Percentiles rank a stretch among this genome's conserved stretches.
phyloP scores from a whole-genome alignment of 2,113 vertebrate genomes.

The Ailurus styani region DNA sequence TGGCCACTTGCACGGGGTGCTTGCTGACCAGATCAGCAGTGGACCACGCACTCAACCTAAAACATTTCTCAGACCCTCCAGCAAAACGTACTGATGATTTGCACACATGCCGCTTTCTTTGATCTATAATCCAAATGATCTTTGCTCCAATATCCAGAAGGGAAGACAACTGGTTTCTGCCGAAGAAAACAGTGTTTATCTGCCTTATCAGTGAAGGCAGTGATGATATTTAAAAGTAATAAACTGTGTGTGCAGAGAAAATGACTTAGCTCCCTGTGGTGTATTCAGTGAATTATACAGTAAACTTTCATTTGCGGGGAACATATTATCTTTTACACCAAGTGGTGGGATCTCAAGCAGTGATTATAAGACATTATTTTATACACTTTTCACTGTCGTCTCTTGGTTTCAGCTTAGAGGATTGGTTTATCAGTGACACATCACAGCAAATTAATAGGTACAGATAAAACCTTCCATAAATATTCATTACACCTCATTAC shows the following conservation, averaged over 20 bases:
- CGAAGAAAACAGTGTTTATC: not conserved
- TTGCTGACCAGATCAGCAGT: rapidly evolving
- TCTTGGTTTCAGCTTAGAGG: conserved; percentile 58
- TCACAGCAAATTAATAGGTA: conserved; percentile 75
- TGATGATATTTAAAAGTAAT: not conserved
- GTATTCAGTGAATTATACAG: not conserved
- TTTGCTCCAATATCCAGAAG: not conserved
- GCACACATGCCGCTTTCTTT: not conserved
- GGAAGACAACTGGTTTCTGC: conserved; percentile 27
- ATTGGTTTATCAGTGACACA: conserved; percentile 59
- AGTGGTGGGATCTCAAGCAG: conserved; percentile 4
- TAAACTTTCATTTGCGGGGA: conserved; percentile 39
- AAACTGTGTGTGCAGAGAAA: not conserved
- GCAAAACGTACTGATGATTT: not conserved
- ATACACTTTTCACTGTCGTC: conserved; percentile 49
- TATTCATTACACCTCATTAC: conserved; percentile 82
- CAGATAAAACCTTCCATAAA: conserved; percentile 81
- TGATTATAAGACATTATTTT: conserved; percentile 26
- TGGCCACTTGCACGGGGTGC: rapidly evolving
- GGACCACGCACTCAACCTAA: not conserved
- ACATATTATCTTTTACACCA: conserved; percentile 38
- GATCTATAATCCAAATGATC: not conserved
- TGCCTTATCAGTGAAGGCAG: not conserved
- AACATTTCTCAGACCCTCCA: rapidly evolving
- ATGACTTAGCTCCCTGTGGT: not conserved